Percentiles rank a stretch among this genome's conserved stretches.
Conservation (phyloP, 2,888 invertebrate species). For the Tuberolachnus salignus region DNA sequence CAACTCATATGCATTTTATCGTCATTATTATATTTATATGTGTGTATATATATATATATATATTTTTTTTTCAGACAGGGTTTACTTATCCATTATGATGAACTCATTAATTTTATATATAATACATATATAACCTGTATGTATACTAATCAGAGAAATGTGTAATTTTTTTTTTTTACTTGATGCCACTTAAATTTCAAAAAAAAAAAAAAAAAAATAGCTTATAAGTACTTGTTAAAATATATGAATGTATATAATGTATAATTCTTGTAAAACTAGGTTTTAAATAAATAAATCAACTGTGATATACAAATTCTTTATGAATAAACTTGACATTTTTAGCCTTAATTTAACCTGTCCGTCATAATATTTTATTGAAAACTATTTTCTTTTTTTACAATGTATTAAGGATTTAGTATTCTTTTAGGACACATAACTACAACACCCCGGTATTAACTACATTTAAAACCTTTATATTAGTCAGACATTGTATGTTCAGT, state of each 20-base stretch:
- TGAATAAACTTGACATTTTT: constrained; percentile 26
- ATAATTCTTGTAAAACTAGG: background rate
- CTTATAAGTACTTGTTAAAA: background rate
- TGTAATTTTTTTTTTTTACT: constrained; percentile 10
- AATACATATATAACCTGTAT: background rate
- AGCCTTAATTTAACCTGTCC: background rate
- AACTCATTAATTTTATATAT: constrained; percentile 5
- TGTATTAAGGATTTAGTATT: no score
- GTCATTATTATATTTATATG: background rate
- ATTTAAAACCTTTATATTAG: no score
- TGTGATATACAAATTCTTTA: constrained; percentile 41
- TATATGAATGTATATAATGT: background rate
- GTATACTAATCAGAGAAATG: background rate
- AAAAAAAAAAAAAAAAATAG: background rate
- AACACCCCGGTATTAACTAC: no score
- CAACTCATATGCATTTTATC: constrained; percentile 16
- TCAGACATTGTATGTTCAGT: no score
- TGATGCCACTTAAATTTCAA: background rate
- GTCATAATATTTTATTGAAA: no score
- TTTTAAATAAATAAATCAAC: constrained; percentile 17
- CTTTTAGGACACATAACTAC: no score
- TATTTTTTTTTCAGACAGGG: constrained; percentile 42
- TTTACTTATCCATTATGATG: constrained; percentile 31
- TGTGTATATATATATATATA: background rate
- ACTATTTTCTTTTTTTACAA: no score